Percentiles rank a stretch among this genome's conserved stretches.
phyloP scores from a whole-genome alignment of 2,113 vertebrate genomes.

The Saguinus imperator region DNA sequence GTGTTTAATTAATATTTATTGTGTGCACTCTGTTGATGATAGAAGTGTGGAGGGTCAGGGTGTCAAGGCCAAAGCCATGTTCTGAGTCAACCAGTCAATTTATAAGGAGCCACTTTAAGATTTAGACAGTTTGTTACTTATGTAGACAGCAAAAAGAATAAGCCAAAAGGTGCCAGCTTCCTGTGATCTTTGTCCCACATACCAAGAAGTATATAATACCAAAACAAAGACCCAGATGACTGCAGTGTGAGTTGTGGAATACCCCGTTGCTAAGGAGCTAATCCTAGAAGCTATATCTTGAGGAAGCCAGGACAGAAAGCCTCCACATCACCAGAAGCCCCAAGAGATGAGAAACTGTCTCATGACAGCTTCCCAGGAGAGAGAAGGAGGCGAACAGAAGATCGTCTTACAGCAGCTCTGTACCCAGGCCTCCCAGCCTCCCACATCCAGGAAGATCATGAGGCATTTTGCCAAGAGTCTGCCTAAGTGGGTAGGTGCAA shows the following conservation, averaged over 20 bases:
- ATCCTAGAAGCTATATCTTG: background rate
- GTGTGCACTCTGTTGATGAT: background rate
- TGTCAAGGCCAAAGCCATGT: background rate
- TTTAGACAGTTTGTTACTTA: background rate
- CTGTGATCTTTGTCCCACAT: background rate
- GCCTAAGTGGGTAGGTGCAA: background rate
- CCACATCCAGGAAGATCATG: background rate
- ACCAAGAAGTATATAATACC: background rate
- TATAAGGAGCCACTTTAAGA: background rate
- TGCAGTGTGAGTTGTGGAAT: background rate
- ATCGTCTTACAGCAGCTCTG: too few relatives aligned
- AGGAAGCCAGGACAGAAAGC: background rate
- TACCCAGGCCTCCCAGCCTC: background rate
- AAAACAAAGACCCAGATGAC: background rate
- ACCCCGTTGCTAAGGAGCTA: rapidly evolving
- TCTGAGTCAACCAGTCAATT: background rate
- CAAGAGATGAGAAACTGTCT: background rate
- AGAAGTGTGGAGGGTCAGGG: background rate
- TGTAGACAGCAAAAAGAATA: background rate
- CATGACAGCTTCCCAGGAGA: background rate
- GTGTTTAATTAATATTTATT: background rate
- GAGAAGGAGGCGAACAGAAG: background rate
- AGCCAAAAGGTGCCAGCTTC: background rate
- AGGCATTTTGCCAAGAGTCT: background rate
- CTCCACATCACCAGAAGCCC: background rate